phyloP scores from a whole-genome alignment of 2,888 invertebrate genomes.

The Nyleta sp. region DNA sequence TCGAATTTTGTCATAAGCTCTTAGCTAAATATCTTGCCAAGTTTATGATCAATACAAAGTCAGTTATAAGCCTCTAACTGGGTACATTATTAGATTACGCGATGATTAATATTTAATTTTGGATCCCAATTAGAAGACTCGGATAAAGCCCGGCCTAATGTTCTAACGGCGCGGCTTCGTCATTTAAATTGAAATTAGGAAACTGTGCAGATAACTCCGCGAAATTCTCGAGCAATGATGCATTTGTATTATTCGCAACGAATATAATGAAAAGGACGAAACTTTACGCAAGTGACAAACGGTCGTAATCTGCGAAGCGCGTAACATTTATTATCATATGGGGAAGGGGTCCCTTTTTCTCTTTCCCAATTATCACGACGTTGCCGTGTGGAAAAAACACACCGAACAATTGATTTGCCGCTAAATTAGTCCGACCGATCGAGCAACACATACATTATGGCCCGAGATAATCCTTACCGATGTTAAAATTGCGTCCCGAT shows the following conservation, averaged over 20 bases:
- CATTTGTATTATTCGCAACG: slow-evolving; percentile 31
- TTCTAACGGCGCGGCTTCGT: slow-evolving; percentile 5
- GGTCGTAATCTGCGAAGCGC: slow-evolving; percentile 4
- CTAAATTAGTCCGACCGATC: too few species aligned
- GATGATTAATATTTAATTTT: slow-evolving; percentile 59
- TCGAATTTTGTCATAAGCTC: slow-evolving; percentile 52
- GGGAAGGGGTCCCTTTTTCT: too few species aligned
- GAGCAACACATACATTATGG: too few species aligned
- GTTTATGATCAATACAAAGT: slow-evolving; percentile 55
- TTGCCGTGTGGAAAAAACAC: too few species aligned
- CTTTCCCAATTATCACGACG: too few species aligned
- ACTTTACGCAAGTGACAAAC: slow-evolving; percentile 1
- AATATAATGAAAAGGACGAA: slow-evolving; percentile 14
- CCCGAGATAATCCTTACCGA: too few species aligned
- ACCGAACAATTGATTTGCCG: too few species aligned
- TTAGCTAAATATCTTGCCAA: slow-evolving; percentile 52
- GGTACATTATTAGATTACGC: slow-evolving; percentile 43
- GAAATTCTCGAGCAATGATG: slow-evolving; percentile 32
- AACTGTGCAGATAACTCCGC: slow-evolving; percentile 30
- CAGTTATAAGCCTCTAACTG: slow-evolving; percentile 41
- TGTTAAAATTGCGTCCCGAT: too few species aligned
- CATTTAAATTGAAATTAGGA: slow-evolving; percentile 54
- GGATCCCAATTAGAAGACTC: slow-evolving; percentile 46
- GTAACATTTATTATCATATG: too few species aligned
- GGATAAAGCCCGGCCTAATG: slow-evolving; percentile 26